Evolutionary conservation across 2,888 invertebrate species (phyloP), one percentile per base, ranked within the genome.

Genomic region (Oithona nana): DNA sequence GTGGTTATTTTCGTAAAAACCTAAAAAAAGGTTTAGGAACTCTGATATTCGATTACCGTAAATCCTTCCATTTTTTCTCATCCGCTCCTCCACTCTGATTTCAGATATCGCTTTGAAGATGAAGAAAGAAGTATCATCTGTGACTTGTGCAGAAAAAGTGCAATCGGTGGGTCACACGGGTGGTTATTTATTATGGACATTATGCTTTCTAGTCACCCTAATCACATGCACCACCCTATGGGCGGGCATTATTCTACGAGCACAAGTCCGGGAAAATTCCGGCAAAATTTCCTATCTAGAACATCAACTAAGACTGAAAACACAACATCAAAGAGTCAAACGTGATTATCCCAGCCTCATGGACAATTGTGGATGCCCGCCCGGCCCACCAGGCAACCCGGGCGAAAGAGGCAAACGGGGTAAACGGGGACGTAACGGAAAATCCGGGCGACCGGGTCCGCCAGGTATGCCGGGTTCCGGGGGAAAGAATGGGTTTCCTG

Each of bases 381-480:
- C 39, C 16, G 39, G 54, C 13, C 54, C 54, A 20, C 54, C 54
- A 24, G 68, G 68, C 29, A 64, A 63, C 8, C 67, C 68, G 28
- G 68, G 68, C 22, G 55, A 66, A 26, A 65, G 65, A 50, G 68
- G 68, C 20, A 66, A 65, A 64, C 65, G 66, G 30, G 68, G 68
- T 28, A 67, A 65, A 61, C 64, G 64, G 59, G 68, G 68, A 39
- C 50, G 54, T 28, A 58, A 59, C 13, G 68, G 67, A 63, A 64
- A 64, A 48, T 58, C 63, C 28, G 73, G 73, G 63, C 3, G 28
- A 28, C 60, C 50, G 1, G 60, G 52, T 22, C n/a, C 29, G 6
- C 29, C 28, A 2, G 60, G 60, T 6, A n/a, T 51, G 26, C 28
- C 49, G 22, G 60, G 57, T 16, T 28, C 26, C 3, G 51, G 28